phyloP scores from a whole-genome alignment of 2,888 invertebrate genomes.

The Eurytoma californica region DNA sequence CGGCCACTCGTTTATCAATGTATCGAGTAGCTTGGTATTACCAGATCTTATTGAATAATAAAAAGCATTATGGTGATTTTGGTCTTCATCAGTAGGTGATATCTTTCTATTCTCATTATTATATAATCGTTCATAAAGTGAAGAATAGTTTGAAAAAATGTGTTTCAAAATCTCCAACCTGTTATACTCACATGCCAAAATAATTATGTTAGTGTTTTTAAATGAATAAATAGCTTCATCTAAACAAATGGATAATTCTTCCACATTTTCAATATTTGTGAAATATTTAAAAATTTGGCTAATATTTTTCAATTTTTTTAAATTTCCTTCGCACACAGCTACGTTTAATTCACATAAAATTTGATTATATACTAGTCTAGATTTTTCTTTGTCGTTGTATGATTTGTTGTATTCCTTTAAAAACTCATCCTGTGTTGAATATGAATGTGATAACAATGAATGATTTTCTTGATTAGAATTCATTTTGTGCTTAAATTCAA shows the following conservation, averaged over 20 bases:
- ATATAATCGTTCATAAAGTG: conserved; percentile 1
- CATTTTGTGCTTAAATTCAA: too few relatives aligned
- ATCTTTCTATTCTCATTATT: neutral
- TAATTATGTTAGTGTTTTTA: conserved; percentile 47
- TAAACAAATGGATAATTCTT: conserved; percentile 20
- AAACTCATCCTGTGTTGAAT: conserved; percentile 38
- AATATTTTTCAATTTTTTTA: conserved; percentile 41
- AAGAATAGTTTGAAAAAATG: conserved; percentile 25
- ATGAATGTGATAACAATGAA: conserved; percentile 19
- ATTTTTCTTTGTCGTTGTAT: conserved; percentile 14
- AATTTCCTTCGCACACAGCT: conserved; percentile 28
- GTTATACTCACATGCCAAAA: conserved; percentile 51
- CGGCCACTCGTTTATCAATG: conserved; percentile 54
- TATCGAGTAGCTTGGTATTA: conserved; percentile 55
- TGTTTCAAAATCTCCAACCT: conserved; percentile 46
- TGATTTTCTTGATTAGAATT: neutral
- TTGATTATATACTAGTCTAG: conserved; percentile 26
- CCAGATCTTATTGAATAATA: conserved; percentile 61
- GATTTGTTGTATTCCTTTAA: conserved; percentile 28
- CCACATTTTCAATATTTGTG: neutral
- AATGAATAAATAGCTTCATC: conserved; percentile 42
- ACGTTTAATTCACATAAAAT: conserved; percentile 23
- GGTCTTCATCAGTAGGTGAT: conserved; percentile 45
- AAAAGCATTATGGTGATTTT: conserved; percentile 58
- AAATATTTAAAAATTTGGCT: conserved; percentile 1